Conservation (phyloP, 1,140 invertebrate species). For the Hyles euphorbiae region DNA sequence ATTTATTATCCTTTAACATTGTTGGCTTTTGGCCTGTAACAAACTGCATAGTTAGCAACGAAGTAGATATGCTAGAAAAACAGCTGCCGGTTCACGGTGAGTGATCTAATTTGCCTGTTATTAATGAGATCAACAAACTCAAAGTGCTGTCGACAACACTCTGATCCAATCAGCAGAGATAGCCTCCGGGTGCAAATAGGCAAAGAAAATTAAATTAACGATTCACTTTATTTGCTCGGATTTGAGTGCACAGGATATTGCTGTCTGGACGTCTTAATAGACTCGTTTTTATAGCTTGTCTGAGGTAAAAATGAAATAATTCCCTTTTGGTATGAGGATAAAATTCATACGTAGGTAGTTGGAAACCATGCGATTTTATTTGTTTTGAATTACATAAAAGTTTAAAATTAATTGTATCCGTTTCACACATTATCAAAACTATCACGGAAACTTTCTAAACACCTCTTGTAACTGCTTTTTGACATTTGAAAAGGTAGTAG, state of each 20-base stretch:
- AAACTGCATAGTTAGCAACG: too few species aligned
- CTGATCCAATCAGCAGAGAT: slow-evolving; percentile 16
- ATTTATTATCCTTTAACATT: background rate
- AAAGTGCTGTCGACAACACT: slow-evolving; percentile 9
- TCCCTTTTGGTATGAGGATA: background rate
- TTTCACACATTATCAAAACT: slow-evolving; percentile 15
- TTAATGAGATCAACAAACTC: slow-evolving; percentile 36
- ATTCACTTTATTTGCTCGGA: slow-evolving; percentile 15
- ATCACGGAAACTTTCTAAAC: slow-evolving; percentile 15
- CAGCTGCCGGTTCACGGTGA: too few species aligned
- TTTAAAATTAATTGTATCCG: background rate
- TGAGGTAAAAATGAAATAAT: background rate
- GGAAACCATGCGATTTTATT: background rate
- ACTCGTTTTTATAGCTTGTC: background rate
- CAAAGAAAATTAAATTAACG: slow-evolving; percentile 30
- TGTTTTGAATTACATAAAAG: background rate
- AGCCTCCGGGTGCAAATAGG: too few species aligned
- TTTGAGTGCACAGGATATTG: slow-evolving; percentile 45
- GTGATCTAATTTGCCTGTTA: slow-evolving; percentile 43
- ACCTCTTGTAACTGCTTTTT: slow-evolving; percentile 8
- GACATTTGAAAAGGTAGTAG: slow-evolving; percentile 7
- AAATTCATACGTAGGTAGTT: too few species aligned
- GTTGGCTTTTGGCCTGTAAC: too few species aligned
- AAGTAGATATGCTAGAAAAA: too few species aligned
- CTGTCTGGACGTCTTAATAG: slow-evolving; percentile 35